Evolutionary conservation across 2,113 vertebrate species (phyloP).

Genomic region (Craseonycteris thonglongyai): DNA sequence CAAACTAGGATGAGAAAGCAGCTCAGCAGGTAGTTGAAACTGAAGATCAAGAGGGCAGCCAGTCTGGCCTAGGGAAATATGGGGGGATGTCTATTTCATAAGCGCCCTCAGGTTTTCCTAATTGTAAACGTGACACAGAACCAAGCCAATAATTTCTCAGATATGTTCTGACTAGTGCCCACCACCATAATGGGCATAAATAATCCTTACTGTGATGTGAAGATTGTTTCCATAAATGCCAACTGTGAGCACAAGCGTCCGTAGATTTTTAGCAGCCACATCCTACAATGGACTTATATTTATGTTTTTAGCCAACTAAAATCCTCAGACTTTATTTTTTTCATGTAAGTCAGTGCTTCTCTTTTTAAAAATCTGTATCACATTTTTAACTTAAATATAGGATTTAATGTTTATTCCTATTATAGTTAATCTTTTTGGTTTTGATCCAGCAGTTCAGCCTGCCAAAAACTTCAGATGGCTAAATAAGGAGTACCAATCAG

Average conservation of each 20-base stretch:
- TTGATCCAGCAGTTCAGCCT: slow-evolving; percentile 51
- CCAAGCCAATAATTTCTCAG: neutral
- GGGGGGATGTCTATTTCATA: too few species aligned
- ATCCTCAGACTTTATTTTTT: neutral
- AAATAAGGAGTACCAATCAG: slow-evolving; percentile 55
- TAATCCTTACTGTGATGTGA: neutral
- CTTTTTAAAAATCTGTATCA: slow-evolving; percentile 48
- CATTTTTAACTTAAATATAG: slow-evolving; percentile 64
- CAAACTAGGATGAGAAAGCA: neutral
- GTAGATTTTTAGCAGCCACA: neutral
- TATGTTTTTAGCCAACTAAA: neutral
- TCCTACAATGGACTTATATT: neutral
- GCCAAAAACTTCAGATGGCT: slow-evolving; percentile 62
- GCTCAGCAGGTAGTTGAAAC: neutral
- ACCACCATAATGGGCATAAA: neutral
- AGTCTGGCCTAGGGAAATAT: accelerated
- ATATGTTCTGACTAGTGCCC: neutral
- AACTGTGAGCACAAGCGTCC: neutral
- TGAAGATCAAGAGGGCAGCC: neutral
- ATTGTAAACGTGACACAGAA: neutral
- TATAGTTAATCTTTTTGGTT: slow-evolving; percentile 66
- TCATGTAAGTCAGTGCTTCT: slow-evolving; percentile 1
- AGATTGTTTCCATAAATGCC: neutral
- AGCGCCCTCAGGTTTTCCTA: neutral
- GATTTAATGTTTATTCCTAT: slow-evolving; percentile 62